Evolutionary conservation across 1,140 invertebrate species (phyloP).

Genomic region (Paraescarpia echinospica): DNA sequence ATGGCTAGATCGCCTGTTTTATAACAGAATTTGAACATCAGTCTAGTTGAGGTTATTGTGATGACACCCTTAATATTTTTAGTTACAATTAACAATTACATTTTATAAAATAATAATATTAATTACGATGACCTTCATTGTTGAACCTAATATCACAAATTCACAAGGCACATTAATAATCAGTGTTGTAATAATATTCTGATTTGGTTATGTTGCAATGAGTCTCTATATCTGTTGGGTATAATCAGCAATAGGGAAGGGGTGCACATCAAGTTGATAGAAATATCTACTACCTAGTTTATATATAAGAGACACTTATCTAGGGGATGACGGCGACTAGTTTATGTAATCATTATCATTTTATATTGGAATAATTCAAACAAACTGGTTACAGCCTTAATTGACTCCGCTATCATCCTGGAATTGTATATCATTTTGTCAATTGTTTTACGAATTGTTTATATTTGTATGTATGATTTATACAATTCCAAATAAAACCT

Average conservation of each 20-base stretch:
- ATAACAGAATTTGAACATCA: not conserved
- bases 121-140: not conserved
- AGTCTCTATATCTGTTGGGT: too few relatives aligned
- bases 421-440: too few relatives aligned
- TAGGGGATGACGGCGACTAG: too few relatives aligned
- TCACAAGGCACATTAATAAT: not conserved
- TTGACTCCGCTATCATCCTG: too few relatives aligned
- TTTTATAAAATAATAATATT: not conserved
- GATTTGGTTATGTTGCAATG: too few relatives aligned
- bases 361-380: too few relatives aligned
- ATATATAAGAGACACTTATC: not conserved
- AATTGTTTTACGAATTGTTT: too few relatives aligned
- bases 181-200: not conserved
- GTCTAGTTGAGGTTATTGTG: not conserved
- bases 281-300: not conserved
- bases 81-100: constrained; percentile 25
- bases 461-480: too few relatives aligned
- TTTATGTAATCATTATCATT: too few relatives aligned
- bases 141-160: not conserved
- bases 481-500: too few relatives aligned
- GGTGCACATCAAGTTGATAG: not conserved
- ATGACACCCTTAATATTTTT: constrained; percentile 16
- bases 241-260: too few relatives aligned
- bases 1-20: not conserved
- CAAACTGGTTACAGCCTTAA: too few relatives aligned